Conservation (phyloP, 2,888 invertebrate genomes). For the Phania funesta region DNA sequence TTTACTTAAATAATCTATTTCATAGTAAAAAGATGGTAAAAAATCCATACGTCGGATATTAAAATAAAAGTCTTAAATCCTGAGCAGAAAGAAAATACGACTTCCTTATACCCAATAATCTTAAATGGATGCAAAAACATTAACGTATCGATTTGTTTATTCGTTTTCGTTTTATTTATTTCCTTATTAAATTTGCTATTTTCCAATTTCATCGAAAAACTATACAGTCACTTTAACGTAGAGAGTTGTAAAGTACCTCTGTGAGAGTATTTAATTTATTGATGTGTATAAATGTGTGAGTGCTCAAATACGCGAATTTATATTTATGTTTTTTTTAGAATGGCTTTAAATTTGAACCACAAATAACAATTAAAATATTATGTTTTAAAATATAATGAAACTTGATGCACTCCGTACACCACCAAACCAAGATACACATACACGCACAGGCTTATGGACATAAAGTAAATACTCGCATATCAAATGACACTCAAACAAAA, state of each 20-base stretch:
- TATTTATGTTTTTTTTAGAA: background rate
- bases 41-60: too few relatives aligned
- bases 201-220: background rate
- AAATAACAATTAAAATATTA: conserved; percentile 55
- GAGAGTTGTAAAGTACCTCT: too few relatives aligned
- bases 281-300: background rate
- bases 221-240: too few relatives aligned
- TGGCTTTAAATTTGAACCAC: conserved; percentile 27
- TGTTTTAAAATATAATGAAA: conserved; percentile 25
- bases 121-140: background rate
- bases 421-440: background rate
- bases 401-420: background rate
- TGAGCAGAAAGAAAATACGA: background rate
- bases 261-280: background rate
- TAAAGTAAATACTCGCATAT: conserved; percentile 5
- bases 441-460: background rate
- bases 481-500: conserved; percentile 35
- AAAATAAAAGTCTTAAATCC: too few relatives aligned
- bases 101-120: background rate
- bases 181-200: background rate
- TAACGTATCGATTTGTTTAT: conserved; percentile 3
- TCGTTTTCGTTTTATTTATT: conserved; percentile 20
- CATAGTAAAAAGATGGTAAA: too few relatives aligned
- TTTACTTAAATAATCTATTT: too few relatives aligned
- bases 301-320: background rate